Evolutionary conservation across 2,888 invertebrate genomes (phyloP).

Genomic region (Drosophila infuscata): DNA sequence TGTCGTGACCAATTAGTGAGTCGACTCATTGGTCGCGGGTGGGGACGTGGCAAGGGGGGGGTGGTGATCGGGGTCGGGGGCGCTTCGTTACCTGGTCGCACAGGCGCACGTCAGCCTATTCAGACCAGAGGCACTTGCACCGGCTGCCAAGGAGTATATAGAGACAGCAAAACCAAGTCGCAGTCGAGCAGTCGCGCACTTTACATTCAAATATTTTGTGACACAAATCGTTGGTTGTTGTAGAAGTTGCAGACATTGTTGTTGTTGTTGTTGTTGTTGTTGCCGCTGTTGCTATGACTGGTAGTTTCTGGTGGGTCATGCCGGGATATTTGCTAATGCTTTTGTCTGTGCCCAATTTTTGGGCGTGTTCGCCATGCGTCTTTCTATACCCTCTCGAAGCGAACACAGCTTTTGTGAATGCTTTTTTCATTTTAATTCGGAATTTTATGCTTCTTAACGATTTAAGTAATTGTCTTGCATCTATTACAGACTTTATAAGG

Average conservation of each 20-base stretch:
- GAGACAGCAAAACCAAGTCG: slow-evolving; percentile 65
- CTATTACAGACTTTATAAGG: not conserved
- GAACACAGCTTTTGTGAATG: slow-evolving; percentile 5
- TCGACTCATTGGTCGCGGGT: slow-evolving; percentile 48
- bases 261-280: slow-evolving; percentile 26
- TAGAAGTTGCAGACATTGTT: slow-evolving; percentile 13
- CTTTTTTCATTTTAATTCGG: not conserved
- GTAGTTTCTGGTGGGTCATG: slow-evolving; percentile 35
- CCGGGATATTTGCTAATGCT: slow-evolving; percentile 55
- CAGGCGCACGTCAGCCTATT: slow-evolving; percentile 70
- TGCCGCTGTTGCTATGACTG: slow-evolving; percentile 32
- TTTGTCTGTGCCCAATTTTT: slow-evolving; percentile 65
- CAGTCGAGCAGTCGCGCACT: slow-evolving; percentile 63
- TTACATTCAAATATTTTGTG: slow-evolving; percentile 80
- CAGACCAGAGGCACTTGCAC: slow-evolving; percentile 44
- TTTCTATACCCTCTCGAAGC: slow-evolving; percentile 37
- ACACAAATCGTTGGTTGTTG: slow-evolving; percentile 71
- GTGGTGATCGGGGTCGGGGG: slow-evolving; percentile 23
- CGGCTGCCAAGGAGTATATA: slow-evolving; percentile 58
- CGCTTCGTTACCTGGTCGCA: slow-evolving; percentile 46
- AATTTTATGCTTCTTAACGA: slow-evolving; percentile 10
- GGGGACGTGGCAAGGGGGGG: slow-evolving; percentile 21
- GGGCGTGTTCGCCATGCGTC: slow-evolving; percentile 65
- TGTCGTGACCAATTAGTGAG: slow-evolving; percentile 79
- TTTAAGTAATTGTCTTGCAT: slow-evolving; percentile 1